Conservation (phyloP, 1,140 invertebrate species). For the Leptopilina boulardi region DNA sequence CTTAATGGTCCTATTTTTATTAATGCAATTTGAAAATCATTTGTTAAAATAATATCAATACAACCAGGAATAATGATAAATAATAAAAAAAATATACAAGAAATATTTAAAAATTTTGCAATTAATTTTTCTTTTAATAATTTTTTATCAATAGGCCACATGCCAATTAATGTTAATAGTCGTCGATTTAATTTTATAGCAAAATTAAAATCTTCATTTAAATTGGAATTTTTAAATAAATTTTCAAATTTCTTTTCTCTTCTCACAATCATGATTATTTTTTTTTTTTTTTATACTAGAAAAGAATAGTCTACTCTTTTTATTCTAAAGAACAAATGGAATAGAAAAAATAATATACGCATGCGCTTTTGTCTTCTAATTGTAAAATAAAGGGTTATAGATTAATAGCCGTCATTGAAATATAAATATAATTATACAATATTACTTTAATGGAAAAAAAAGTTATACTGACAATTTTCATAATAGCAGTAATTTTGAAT, state of each 20-base stretch:
- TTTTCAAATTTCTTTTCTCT: not conserved
- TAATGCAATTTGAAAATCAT: too few relatives aligned
- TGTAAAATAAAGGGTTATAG: not conserved
- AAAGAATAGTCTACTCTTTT: too few relatives aligned
- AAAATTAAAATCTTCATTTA: slow-evolving; percentile 42
- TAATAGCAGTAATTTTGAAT: too few relatives aligned
- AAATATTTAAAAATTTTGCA: not conserved
- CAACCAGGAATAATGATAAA: not conserved
- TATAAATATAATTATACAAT: too few relatives aligned
- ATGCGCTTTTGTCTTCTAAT: not conserved
- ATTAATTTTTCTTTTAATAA: not conserved
- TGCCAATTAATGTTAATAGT: slow-evolving; percentile 42
- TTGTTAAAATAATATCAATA: not conserved
- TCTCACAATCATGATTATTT: not conserved
- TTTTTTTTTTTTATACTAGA: too few relatives aligned
- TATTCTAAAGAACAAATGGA: not conserved
- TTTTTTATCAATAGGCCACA: slow-evolving; percentile 42
- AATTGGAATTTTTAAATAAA: slow-evolving; percentile 13
- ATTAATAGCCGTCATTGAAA: not conserved
- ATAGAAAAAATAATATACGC: not conserved
- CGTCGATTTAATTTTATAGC: slow-evolving; percentile 47
- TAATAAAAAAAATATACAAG: not conserved
- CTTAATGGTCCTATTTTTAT: too few relatives aligned
- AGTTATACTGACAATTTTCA: too few relatives aligned
- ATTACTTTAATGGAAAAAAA: too few relatives aligned